Base-by-base conservation (phyloP, 2,797 vertebrate species). In the Falco concolor region DNA sequence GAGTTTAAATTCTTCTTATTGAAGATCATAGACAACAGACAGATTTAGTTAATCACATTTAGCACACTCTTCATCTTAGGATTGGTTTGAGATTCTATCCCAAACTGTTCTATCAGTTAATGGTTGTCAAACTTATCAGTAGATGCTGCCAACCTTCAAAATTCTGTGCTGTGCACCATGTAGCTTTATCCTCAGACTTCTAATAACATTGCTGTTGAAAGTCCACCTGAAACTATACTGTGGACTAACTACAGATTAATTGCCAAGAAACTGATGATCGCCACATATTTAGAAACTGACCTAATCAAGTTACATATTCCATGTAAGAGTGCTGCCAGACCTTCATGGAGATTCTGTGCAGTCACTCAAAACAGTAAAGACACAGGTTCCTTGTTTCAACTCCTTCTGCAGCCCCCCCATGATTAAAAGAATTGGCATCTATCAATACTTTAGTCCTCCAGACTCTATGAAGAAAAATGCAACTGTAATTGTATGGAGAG, bases 1-100 rank as follows among this genome's bases (percentile, higher is more conserved):
- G 56, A 80, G 52, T 86, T 96, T 60, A 84, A 90, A 68, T 94
- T 80, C 27, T 93, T 93, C 70, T 77, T 90, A 40, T 74, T 77
- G 81, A 92, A 75, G 75, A 83, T 92, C 81, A 52, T n/a, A 92
- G 86, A 67, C 53, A 89, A 73, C 61, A 89, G 65, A 75, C 49
- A 0, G 0, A 92, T 87, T 83, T 92, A 90, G 88, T 95, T 95
- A 95, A 89, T 95, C 68, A 32, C 77, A 47, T 85, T 91, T 95
- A 61, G 45, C 65, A 32, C 10, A 57, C 23, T 64, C 84, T 93
- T 94, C 32, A 47, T 91, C 4, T 87, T 89, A 38, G 84, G 34
- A 50, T 80, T 90, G 42, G 60, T 87, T 87, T 78, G 44, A 86
- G 89, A 78, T 92, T 79, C 50, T 84, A 16, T 93, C 67, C 69